A percentile compares a stretch with the other conserved stretches of the same genome.
Conservation (phyloP, 2,797 vertebrate species). For the Lagocephalus sceleratus region DNA sequence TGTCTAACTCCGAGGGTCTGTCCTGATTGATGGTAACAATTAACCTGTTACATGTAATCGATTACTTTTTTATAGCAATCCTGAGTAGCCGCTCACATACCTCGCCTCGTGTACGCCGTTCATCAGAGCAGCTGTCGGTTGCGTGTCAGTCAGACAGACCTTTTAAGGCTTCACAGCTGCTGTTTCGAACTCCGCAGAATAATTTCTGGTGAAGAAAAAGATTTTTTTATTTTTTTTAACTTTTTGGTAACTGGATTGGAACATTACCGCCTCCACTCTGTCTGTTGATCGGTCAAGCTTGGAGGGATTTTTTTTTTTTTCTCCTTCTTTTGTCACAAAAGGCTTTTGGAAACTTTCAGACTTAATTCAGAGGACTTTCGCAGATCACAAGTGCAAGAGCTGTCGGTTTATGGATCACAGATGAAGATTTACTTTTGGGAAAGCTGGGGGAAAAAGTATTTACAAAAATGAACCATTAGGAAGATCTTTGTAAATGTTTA, state of each 20-base stretch:
- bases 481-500: no score
- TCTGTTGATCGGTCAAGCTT: background rate
- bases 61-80: conserved; percentile 52
- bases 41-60: conserved; percentile 52
- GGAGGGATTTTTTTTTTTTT: conserved; percentile 6
- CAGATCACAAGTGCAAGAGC: conserved; percentile 6
- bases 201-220: conserved; percentile 47
- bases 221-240: conserved; percentile 23
- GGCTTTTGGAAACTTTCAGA: conserved; percentile 12
- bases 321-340: background rate
- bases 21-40: conserved; percentile 14
- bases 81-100: conserved; percentile 49
- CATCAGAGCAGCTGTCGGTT: conserved; percentile 65
- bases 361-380: background rate
- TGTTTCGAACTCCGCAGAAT: conserved; percentile 56
- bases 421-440: background rate
- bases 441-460: no score
- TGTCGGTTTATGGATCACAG: background rate
- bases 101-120: conserved; percentile 56
- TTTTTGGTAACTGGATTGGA: conserved; percentile 29
- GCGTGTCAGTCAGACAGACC: conserved; percentile 58
- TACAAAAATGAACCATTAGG: no score
- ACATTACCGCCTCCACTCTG: background rate
- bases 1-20: background rate
- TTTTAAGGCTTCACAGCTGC: conserved; percentile 69